These are phyloP conservation scores for Brienomyrus brachyistius DNA, from an alignment of 2,113 vertebrate species.

Conservation along the genomic window DNA sequence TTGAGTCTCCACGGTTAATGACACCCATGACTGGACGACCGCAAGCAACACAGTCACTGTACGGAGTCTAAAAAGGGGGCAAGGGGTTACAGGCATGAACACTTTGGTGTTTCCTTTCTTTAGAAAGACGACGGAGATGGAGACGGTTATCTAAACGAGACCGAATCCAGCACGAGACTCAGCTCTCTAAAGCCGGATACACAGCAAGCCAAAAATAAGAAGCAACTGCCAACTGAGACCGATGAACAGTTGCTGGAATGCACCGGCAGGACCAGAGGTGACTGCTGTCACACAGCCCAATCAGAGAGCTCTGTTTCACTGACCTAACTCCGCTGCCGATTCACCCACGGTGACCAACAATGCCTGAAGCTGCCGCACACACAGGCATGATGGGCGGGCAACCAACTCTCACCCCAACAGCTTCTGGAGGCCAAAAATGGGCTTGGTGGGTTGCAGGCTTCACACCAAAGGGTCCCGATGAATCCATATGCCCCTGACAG, in stretches of 20 bases:
- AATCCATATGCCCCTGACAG: background rate
- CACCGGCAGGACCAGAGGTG: background rate
- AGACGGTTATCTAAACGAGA: background rate
- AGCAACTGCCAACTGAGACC: background rate
- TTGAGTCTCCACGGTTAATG: conserved; percentile 47
- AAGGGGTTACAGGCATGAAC: background rate
- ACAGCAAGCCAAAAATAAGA: background rate
- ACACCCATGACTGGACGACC: conserved; percentile 29
- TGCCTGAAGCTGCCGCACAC: background rate
- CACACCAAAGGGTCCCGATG: background rate
- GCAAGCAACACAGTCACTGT: conserved; percentile 23
- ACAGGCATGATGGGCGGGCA: background rate
- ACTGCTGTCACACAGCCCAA: background rate
- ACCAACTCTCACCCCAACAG: background rate
- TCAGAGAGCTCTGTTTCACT: background rate
- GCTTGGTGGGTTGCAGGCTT: background rate
- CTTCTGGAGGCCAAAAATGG: background rate
- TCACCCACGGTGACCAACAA: background rate
- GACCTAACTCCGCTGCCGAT: background rate
- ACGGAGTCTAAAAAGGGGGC: background rate
- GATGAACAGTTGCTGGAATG: background rate
- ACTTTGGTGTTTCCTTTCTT: background rate
- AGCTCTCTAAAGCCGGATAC: background rate
- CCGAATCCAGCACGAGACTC: background rate
- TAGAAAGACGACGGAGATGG: background rate